phyloP scores from a whole-genome alignment of 2,888 invertebrate genomes.

The Lasioglossum villosulum region DNA sequence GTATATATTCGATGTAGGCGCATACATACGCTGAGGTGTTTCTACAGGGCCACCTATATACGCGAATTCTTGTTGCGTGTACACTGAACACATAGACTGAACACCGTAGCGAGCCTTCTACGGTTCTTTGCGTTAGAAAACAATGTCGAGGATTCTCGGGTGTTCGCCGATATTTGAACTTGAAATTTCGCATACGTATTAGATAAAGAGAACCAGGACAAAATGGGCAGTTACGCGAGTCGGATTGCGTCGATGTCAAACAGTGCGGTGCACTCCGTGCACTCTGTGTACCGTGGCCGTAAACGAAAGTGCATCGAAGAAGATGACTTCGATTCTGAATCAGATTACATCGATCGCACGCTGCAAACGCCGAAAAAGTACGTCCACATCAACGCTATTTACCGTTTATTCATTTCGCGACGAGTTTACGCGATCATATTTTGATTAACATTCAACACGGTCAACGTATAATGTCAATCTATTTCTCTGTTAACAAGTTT shows the following conservation, averaged over 20 bases:
- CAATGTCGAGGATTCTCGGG: slow-evolving; percentile 44
- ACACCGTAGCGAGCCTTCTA: neutral
- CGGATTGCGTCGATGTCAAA: slow-evolving; percentile 81
- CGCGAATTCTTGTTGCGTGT: neutral
- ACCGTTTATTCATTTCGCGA: slow-evolving; percentile 19
- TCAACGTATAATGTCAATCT: neutral
- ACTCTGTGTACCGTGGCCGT: slow-evolving; percentile 83
- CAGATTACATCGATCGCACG: slow-evolving; percentile 86
- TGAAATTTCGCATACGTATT: slow-evolving; percentile 32
- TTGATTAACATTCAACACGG: slow-evolving; percentile 16
- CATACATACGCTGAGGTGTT: neutral
- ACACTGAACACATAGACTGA: slow-evolving; percentile 6
- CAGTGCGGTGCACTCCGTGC: slow-evolving; percentile 80
- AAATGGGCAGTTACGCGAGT: slow-evolving; percentile 81
- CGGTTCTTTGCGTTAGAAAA: slow-evolving; percentile 26
- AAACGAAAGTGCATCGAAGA: slow-evolving; percentile 87
- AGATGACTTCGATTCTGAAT: slow-evolving; percentile 85
- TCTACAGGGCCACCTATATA: slow-evolving; percentile 8
- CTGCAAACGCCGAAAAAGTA: slow-evolving; percentile 89
- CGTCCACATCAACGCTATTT: slow-evolving; percentile 52
- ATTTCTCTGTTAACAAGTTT: neutral
- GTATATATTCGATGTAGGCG: slow-evolving; percentile 1
- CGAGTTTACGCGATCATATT: neutral
- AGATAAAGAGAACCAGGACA: slow-evolving; percentile 20
- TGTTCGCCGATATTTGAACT: neutral